Percentiles rank a stretch among this genome's conserved stretches.
phyloP scores from a whole-genome alignment of 2,888 invertebrate genomes.

The Trissoscelio sp. region DNA sequence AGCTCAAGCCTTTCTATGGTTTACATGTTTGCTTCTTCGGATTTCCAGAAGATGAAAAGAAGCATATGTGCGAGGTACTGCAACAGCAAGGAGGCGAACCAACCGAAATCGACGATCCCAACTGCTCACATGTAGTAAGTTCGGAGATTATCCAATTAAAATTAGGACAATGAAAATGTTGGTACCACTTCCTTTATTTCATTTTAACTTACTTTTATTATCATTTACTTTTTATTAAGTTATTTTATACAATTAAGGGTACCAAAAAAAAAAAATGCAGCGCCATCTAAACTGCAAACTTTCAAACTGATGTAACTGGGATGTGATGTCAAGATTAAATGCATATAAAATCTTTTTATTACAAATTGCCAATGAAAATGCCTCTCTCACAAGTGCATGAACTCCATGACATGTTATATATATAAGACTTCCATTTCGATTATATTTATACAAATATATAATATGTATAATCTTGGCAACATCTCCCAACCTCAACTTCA shows the following conservation, averaged over 20 bases:
- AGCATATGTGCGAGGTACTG: constrained; percentile 96
- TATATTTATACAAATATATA: constrained; percentile 16
- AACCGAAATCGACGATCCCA: constrained; percentile 89
- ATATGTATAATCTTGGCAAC: no score
- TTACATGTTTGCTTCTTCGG: constrained; percentile 95
- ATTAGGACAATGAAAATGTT: constrained; percentile 1
- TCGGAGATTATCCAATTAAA: neutral
- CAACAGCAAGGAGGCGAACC: constrained; percentile 91
- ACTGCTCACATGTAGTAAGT: constrained; percentile 96
- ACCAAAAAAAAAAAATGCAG: constrained; percentile 27
- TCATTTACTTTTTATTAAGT: neutral
- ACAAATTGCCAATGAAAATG: no score
- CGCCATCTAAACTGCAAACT: no score
- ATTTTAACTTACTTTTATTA: neutral
- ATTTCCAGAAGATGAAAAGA: constrained; percentile 94
- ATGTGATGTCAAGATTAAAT: no score
- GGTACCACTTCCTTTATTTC: constrained; percentile 3
- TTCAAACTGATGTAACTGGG: no score
- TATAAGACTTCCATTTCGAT: neutral
- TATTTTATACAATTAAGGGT: neutral
- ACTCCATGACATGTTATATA: no score
- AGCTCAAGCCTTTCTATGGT: constrained; percentile 94
- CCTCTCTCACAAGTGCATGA: no score
- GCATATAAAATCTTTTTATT: no score
- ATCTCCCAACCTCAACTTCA: no score